These are phyloP conservation scores for Bungarus multicinctus DNA, from an alignment of 2,113 vertebrate genomes.

Conservation along the genomic window DNA sequence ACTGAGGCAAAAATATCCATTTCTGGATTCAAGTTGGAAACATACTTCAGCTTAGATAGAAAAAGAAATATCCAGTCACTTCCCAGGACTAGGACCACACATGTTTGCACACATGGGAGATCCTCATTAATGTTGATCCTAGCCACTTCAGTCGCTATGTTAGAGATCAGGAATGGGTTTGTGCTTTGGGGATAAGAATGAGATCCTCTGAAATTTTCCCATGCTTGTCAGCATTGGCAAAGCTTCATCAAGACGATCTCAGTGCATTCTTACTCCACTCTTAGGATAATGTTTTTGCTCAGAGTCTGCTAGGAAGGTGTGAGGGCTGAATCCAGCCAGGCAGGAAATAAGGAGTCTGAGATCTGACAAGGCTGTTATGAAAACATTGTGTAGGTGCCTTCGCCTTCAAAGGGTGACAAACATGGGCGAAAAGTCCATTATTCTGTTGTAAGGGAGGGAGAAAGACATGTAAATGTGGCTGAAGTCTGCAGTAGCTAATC, in stretches of 20 bases:
- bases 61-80: not conserved
- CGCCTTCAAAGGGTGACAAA: not conserved
- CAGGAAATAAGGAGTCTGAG: not conserved
- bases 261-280: not conserved
- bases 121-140: not conserved
- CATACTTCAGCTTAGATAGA: not conserved
- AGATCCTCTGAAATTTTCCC: not conserved
- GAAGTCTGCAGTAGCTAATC: not conserved
- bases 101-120: not conserved
- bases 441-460: not conserved
- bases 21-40: not conserved
- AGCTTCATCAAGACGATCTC: not conserved
- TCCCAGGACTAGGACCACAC: not conserved
- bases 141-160: not conserved
- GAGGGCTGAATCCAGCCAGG: not conserved
- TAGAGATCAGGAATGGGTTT: not conserved
- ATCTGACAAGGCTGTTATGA: not conserved
- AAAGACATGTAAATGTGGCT: not conserved
- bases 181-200: not conserved
- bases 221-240: not conserved
- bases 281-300: not conserved
- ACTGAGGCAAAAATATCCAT: not conserved
- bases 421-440: not conserved
- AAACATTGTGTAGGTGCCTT: not conserved
- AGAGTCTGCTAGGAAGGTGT: not conserved